Evolutionary conservation across 2,888 invertebrate species (phyloP), one percentile per base, ranked within the genome.

Genomic region (Brachyptera putata): DNA sequence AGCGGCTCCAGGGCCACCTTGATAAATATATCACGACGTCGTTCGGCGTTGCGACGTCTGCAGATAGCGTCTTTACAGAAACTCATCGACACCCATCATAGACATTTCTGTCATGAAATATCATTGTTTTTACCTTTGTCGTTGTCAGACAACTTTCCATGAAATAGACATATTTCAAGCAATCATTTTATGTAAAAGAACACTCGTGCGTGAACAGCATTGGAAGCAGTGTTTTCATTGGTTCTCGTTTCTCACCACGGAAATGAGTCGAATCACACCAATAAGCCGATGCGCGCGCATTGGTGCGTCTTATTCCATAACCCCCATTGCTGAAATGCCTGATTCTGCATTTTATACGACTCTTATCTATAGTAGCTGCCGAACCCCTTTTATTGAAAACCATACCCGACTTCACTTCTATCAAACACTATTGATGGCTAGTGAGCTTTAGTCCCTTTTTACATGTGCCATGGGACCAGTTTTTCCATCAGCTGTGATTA

Each of bases 391-490:
- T 30, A 5, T 30, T 30, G 30, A 7, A 30, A 7, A n/a, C n/a
- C n/a, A 7, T 30, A 30, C 7, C 30, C 30, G 11, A 5, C 11
- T 11, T 30, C 30, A 30, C 30, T 7, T 11, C 30, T 30, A 30
- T n/a, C n/a, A n/a, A n/a, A n/a, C n/a, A n/a, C n/a, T n/a, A 50
- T 50, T 50, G 25, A 50, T 50, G 49, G 53, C 53, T 53, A 36
- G 53, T 53, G 53, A 53, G 18, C n/a, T n/a, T n/a, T 53, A 53
- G 53, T 53, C 53, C 24, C 24, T 53, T 36, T 21, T 21, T 18
- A 34, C 46, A 56, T 61, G 62, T 62, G 62, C 58, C 62, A 62
- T 62, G 62, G 62, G 56, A 62, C 49, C 59, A 48, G 57, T 37
- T 61, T 56, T 41, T 49, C 50, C 49, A 30, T 30, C 36, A 58